These are phyloP conservation scores for Channallabes apus DNA, from an alignment of 2,797 vertebrate species.

Conservation along the genomic window DNA sequence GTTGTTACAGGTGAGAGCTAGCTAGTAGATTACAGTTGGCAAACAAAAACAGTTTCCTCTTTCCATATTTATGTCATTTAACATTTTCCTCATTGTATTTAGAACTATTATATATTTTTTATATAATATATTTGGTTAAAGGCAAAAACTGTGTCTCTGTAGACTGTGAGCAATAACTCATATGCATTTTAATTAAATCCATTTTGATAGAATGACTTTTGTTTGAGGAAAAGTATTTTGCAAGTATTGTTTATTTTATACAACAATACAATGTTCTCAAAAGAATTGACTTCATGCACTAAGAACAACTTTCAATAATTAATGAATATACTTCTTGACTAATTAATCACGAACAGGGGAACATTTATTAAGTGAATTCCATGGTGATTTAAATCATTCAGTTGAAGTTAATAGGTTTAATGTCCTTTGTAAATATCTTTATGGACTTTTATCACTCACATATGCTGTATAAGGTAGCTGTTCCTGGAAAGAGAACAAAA, in stretches of 20 bases:
- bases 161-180: background rate
- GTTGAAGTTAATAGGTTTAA: background rate
- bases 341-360: background rate
- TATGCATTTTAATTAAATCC: background rate
- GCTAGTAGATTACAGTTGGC: background rate
- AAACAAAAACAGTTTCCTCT: background rate
- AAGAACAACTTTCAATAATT: background rate
- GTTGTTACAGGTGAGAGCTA: background rate
- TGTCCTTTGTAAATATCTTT: background rate
- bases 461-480: background rate
- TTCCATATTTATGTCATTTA: background rate
- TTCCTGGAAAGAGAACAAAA: constrained; percentile 31
- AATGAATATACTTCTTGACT: background rate
- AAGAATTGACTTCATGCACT: background rate
- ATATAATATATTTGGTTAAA: background rate
- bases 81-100: background rate
- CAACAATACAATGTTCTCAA: background rate
- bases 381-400: background rate
- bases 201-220: background rate
- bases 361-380: background rate
- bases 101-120: background rate
- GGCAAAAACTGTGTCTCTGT: background rate
- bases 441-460: constrained; percentile 4
- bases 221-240: background rate
- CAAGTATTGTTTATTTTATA: background rate